phyloP scores from a whole-genome alignment of 2,888 invertebrate species.

The Calliopum simillimum region DNA sequence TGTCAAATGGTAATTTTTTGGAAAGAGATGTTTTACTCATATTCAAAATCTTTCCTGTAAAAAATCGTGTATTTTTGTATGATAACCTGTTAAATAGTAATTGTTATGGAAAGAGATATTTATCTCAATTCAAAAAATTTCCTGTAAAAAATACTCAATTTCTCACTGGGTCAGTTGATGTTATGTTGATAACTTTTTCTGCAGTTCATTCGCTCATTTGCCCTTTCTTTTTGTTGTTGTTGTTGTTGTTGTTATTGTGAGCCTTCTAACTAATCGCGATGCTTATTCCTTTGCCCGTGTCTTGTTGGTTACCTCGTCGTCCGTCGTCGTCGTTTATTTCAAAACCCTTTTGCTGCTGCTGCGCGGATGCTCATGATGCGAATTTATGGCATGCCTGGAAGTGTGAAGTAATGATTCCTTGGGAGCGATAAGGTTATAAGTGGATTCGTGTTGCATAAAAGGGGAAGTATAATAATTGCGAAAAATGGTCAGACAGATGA shows the following conservation, averaged over 20 bases:
- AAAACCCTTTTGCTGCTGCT: background rate
- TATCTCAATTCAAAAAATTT: no score
- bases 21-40: no score
- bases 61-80: no score
- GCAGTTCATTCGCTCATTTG: background rate
- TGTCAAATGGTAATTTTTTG: no score
- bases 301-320: background rate
- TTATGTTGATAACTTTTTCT: background rate
- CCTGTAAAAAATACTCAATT: no score
- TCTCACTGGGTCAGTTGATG: no score
- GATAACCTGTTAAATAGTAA: no score
- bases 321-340: no score
- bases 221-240: constrained; percentile 13
- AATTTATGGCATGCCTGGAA: constrained; percentile 47
- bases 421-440: constrained; percentile 58
- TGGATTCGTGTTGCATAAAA: constrained; percentile 34
- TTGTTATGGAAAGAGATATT: no score
- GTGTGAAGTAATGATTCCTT: constrained; percentile 66
- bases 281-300: constrained; percentile 1
- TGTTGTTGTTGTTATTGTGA: background rate
- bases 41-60: no score
- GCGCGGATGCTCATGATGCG: constrained; percentile 20
- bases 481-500: constrained; percentile 48
- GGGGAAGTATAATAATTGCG: constrained; percentile 42
- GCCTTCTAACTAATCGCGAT: constrained; percentile 18